Evolutionary conservation across 2,888 invertebrate species (phyloP).

Genomic region (Brenthis ino): DNA sequence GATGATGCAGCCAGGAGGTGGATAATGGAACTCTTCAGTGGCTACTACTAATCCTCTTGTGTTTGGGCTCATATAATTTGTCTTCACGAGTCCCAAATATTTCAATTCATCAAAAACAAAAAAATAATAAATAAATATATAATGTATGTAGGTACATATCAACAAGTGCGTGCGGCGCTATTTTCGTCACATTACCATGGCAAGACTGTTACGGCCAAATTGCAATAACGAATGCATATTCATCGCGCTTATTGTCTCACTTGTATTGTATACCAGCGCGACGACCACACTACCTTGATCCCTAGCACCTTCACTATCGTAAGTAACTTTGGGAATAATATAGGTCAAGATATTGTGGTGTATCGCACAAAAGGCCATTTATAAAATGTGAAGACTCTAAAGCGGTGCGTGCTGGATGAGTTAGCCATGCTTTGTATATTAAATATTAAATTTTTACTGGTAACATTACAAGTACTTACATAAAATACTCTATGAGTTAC

Average conservation of each 20-base stretch:
- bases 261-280: conserved; percentile 63
- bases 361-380: conserved; percentile 33
- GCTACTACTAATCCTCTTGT: too few relatives aligned
- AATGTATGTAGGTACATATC: not conserved
- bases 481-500: too few relatives aligned
- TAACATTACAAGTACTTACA: not conserved
- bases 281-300: conserved; percentile 51
- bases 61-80: too few relatives aligned
- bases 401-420: conserved; percentile 17
- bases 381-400: conserved; percentile 11
- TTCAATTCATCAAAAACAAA: too few relatives aligned
- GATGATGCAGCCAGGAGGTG: too few relatives aligned
- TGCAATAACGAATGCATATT: conserved; percentile 78
- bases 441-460: conserved; percentile 1
- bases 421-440: not conserved
- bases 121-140: not conserved
- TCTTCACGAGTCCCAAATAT: too few relatives aligned
- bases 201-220: conserved; percentile 73
- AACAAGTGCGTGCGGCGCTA: conserved; percentile 51
- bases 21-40: too few relatives aligned
- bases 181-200: conserved; percentile 79
- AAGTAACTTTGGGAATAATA: not conserved
- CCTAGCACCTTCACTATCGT: conserved; percentile 21
- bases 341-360: conserved; percentile 23
- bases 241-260: conserved; percentile 73